A percentile compares a stretch with the other conserved stretches of the same genome.
Evolutionary conservation across 2,113 vertebrate genomes (phyloP).

Genomic region (Cervus canadensis): DNA sequence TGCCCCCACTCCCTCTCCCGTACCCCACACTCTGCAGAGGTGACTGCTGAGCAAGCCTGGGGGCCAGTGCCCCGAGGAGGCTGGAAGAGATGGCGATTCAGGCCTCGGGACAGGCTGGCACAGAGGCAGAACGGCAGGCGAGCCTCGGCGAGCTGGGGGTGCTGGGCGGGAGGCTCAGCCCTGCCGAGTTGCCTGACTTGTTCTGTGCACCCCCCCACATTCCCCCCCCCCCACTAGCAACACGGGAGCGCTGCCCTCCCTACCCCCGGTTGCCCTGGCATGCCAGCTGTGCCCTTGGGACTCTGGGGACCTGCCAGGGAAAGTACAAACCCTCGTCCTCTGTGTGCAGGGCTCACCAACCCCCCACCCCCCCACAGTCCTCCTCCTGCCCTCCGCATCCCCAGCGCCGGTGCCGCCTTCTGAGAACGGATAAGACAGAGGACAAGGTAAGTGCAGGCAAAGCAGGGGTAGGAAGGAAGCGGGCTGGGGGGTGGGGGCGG

Average conservation of each 20-base stretch:
- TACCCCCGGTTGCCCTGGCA: neutral
- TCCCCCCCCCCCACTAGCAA: too few species aligned
- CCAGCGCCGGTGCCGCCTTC: rapidly evolving
- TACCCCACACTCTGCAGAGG: neutral
- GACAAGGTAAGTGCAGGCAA: neutral
- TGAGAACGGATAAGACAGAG: neutral
- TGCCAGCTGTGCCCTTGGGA: neutral
- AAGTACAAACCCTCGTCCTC: neutral
- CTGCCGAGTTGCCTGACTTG: neutral
- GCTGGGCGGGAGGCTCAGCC: neutral
- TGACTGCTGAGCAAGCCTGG: neutral
- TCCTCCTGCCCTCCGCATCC: neutral
- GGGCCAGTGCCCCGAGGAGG: neutral
- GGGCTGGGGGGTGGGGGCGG: too few species aligned
- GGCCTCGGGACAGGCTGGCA: neutral
- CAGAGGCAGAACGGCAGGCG: neutral
- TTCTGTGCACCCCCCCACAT: neutral
- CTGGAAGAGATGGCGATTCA: neutral
- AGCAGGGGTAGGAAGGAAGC: neutral
- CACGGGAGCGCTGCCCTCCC: neutral
- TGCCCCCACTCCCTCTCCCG: neutral
- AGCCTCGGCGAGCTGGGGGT: rapidly evolving
- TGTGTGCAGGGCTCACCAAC: neutral
- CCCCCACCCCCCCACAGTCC: too few species aligned
- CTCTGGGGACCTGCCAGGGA: neutral